Percentiles rank a stretch among this genome's conserved stretches.
Evolutionary conservation across 2,888 invertebrate species (phyloP).

Genomic region (Dendrolimus houi): DNA sequence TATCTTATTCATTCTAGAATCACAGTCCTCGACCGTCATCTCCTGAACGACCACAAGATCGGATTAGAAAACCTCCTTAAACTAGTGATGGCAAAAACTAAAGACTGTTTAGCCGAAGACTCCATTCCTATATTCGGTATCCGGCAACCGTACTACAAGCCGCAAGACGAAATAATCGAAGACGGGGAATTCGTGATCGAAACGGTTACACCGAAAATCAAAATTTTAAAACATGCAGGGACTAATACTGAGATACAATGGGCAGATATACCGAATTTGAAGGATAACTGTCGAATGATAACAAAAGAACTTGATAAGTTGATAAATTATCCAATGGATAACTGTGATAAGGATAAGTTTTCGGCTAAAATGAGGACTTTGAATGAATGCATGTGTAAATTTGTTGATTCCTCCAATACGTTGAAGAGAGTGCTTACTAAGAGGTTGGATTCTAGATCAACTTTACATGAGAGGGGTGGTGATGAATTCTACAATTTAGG

Average conservation of each 20-base stretch:
- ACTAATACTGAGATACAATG: slow-evolving; percentile 49
- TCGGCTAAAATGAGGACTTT: slow-evolving; percentile 51
- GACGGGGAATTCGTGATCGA: slow-evolving; percentile 58
- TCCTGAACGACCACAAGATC: slow-evolving; percentile 57
- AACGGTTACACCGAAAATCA: slow-evolving; percentile 50
- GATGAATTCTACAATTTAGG: slow-evolving; percentile 42
- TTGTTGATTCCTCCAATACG: slow-evolving; percentile 54
- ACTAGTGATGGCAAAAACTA: slow-evolving; percentile 60
- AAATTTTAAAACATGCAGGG: slow-evolving; percentile 46
- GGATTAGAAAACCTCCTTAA: slow-evolving; percentile 53
- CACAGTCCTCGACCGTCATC: slow-evolving; percentile 58
- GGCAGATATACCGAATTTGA: slow-evolving; percentile 37
- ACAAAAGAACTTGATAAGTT: slow-evolving; percentile 41
- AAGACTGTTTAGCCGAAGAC: slow-evolving; percentile 44
- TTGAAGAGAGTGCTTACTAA: slow-evolving; percentile 51
- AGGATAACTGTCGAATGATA: slow-evolving; percentile 33
- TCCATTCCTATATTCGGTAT: slow-evolving; percentile 19
- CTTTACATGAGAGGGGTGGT: slow-evolving; percentile 23
- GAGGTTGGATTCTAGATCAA: slow-evolving; percentile 37
- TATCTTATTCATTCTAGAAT: slow-evolving; percentile 36
- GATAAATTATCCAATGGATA: slow-evolving; percentile 27
- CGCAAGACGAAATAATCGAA: slow-evolving; percentile 35
- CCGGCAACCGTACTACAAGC: slow-evolving; percentile 48
- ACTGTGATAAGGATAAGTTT: slow-evolving; percentile 31
- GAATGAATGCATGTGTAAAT: slow-evolving; percentile 60